Percentiles rank a stretch among this genome's conserved stretches.
Conservation (phyloP, 2,888 invertebrate genomes). For the Hedychridium roseum region DNA sequence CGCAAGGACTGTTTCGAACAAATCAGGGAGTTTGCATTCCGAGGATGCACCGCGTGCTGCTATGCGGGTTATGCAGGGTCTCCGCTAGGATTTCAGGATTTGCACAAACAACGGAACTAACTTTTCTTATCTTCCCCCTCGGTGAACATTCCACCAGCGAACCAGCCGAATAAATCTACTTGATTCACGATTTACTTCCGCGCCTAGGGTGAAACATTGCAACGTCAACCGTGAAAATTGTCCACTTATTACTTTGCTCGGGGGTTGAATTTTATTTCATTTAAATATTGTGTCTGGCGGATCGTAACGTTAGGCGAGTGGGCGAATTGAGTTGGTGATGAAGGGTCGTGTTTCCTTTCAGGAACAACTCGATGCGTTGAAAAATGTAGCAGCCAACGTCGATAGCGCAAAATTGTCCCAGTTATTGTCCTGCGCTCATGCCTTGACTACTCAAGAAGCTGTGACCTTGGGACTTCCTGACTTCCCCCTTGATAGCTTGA, state of each 20-base stretch:
- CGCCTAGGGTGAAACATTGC: too few species aligned
- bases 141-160: too few species aligned
- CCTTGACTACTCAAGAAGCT: slow-evolving; percentile 80
- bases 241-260: too few species aligned
- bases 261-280: too few species aligned
- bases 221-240: too few species aligned
- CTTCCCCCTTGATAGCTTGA: slow-evolving; percentile 87
- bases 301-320: too few species aligned
- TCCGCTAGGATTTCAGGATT: slow-evolving; percentile 15
- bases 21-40: slow-evolving; percentile 40
- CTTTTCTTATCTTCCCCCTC: too few species aligned
- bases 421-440: slow-evolving; percentile 73
- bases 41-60: slow-evolving; percentile 24
- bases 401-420: slow-evolving; percentile 65
- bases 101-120: slow-evolving; percentile 16
- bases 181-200: too few species aligned
- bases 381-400: slow-evolving; percentile 66
- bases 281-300: too few species aligned
- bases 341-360: slow-evolving; percentile 59
- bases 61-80: slow-evolving; percentile 21
- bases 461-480: slow-evolving; percentile 80
- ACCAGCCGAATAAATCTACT: too few species aligned
- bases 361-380: slow-evolving; percentile 69
- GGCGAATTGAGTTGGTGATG: too few species aligned
- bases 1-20: slow-evolving; percentile 41